Evolutionary conservation across 2,888 invertebrate genomes (phyloP).

Genomic region (Megalurothrips usitatus): DNA sequence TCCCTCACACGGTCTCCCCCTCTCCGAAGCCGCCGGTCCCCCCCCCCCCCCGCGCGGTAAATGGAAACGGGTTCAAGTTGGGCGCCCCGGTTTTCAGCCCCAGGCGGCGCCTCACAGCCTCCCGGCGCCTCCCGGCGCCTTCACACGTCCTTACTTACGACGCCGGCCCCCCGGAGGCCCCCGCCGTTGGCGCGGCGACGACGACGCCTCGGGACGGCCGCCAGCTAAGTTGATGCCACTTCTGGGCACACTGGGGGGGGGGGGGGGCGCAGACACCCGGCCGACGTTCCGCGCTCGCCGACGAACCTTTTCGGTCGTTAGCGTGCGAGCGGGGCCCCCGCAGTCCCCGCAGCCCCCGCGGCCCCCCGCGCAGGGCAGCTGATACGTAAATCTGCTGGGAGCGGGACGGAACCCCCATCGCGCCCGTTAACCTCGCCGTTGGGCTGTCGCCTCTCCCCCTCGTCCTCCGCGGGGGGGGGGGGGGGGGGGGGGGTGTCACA

Average conservation of each 20-base stretch:
- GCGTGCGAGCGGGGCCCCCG: neutral
- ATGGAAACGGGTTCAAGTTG: too few species aligned
- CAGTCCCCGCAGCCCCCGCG: too few species aligned
- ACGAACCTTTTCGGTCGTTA: slow-evolving; percentile 1
- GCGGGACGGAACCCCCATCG: neutral
- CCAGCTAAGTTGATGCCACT: neutral
- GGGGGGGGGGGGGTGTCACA: too few species aligned
- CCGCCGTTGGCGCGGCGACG: too few species aligned
- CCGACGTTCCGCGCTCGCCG: neutral
- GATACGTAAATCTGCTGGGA: slow-evolving; percentile 11
- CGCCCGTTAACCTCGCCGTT: neutral
- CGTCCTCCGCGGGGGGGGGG: too few species aligned
- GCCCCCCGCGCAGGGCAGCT: neutral
- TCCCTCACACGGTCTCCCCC: too few species aligned
- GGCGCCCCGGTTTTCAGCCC: neutral
- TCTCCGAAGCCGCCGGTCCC: too few species aligned
- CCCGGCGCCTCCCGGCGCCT: neutral
- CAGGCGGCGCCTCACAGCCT: neutral
- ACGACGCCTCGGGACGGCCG: neutral
- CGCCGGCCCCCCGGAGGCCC: neutral
- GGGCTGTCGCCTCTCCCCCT: too few species aligned
- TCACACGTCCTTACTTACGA: neutral
- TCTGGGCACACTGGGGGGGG: neutral
- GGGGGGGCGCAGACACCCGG: too few species aligned
- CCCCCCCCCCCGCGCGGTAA: too few species aligned